Conservation (phyloP, 1,140 invertebrate species). For the Ostrea denselamellosa region DNA sequence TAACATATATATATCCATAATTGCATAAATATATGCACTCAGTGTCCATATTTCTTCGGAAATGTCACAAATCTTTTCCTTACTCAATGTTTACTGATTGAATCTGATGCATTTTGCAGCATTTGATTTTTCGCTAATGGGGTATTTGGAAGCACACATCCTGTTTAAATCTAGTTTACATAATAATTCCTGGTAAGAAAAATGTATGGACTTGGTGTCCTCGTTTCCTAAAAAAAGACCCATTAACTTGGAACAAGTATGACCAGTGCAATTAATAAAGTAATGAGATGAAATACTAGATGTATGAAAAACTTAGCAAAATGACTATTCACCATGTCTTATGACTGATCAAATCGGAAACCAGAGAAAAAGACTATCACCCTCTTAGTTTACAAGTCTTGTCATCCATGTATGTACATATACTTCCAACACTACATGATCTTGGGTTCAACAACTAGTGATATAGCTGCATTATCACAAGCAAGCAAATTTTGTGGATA, state of each 20-base stretch:
- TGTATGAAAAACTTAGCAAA: constrained; percentile 1
- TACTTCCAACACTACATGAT: constrained; percentile 18
- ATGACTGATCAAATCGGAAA: constrained; percentile 17
- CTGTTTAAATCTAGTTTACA: background rate
- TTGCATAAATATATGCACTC: constrained; percentile 35
- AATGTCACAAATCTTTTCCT: background rate
- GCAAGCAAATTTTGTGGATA: background rate
- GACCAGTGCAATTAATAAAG: background rate
- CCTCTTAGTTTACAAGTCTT: background rate
- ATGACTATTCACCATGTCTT: constrained; percentile 15
- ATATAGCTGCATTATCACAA: constrained; percentile 1
- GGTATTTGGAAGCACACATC: constrained; percentile 31
- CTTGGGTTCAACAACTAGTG: background rate
- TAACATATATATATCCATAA: constrained; percentile 35
- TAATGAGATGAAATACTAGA: background rate
- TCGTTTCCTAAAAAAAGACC: background rate
- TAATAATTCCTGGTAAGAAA: background rate
- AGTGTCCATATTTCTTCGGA: constrained; percentile 21
- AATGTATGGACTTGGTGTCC: background rate
- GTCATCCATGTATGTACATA: background rate
- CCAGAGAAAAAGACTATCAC: constrained; percentile 22
- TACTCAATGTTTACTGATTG: background rate
- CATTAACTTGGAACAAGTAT: background rate
- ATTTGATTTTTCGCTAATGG: constrained; percentile 15
- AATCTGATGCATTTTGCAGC: constrained; percentile 11